Evolutionary conservation across 2,797 vertebrate species (phyloP).

Genomic region (Diceros bicornis): DNA sequence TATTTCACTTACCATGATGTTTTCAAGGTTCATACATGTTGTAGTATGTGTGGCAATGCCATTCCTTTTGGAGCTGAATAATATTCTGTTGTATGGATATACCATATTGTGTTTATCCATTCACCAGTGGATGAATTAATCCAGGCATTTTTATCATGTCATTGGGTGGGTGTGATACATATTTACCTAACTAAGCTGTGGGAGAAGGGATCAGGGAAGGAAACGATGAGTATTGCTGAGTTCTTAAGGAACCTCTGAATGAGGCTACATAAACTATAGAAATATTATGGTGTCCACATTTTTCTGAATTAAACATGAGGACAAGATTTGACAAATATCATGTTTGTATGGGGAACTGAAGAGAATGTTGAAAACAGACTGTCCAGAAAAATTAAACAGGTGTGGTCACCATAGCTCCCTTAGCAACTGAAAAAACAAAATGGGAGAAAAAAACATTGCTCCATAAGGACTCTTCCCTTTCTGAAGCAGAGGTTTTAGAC

Average conservation of each 20-base stretch:
- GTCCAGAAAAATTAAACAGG: not conserved
- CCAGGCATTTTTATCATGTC: not conserved
- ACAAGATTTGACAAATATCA: not conserved
- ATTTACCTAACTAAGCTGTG: not conserved
- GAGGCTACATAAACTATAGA: not conserved
- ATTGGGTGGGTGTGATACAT: not conserved
- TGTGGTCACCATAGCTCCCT: not conserved
- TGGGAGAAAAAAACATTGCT: not conserved
- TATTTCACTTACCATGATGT: not conserved
- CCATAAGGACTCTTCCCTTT: not conserved
- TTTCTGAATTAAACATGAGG: conserved; percentile 54
- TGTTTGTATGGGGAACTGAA: not conserved
- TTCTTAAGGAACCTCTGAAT: not conserved
- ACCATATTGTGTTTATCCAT: not conserved
- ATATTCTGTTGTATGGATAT: not conserved
- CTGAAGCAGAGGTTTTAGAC: not conserved
- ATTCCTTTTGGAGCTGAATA: not conserved
- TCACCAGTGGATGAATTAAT: not conserved
- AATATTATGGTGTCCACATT: not conserved
- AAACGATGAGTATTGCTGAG: not conserved
- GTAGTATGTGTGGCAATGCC: not conserved
- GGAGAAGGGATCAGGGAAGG: not conserved
- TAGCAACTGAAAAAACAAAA: not conserved
- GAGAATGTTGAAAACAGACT: conserved; percentile 1
- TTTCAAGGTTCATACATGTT: not conserved